These are phyloP conservation scores for Doryteuthis pealeii DNA, from an alignment of 1,140 invertebrate species.

Conservation along the genomic window DNA sequence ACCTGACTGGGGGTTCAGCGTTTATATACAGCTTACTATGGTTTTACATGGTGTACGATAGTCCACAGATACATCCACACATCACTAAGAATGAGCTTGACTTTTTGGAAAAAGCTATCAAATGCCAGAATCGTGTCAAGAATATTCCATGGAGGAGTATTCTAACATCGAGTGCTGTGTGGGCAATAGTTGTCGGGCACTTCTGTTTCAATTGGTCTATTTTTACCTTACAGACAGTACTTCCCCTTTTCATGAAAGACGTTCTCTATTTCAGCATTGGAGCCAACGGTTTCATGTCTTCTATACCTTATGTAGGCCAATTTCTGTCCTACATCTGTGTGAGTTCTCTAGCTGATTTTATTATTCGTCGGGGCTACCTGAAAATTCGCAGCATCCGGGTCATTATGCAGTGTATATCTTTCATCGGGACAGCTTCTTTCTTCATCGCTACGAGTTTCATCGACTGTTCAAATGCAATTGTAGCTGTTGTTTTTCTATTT, in stretches of 20 bases:
- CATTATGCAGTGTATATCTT: slow-evolving; percentile 61
- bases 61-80: neutral
- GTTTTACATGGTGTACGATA: neutral
- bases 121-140: slow-evolving; percentile 12
- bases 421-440: slow-evolving; percentile 16
- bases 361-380: slow-evolving; percentile 68
- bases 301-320: slow-evolving; percentile 85
- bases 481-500: slow-evolving; percentile 25
- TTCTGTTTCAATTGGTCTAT: slow-evolving; percentile 33
- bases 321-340: slow-evolving; percentile 73
- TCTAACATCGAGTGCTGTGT: slow-evolving; percentile 77
- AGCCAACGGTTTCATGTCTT: slow-evolving; percentile 81
- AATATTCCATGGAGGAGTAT: slow-evolving; percentile 70
- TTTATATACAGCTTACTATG: neutral
- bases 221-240: slow-evolving; percentile 20
- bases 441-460: slow-evolving; percentile 19
- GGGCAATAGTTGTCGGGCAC: slow-evolving; percentile 62
- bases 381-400: slow-evolving; percentile 58
- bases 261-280: slow-evolving; percentile 33
- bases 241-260: slow-evolving; percentile 36
- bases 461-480: slow-evolving; percentile 12
- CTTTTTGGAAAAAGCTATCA: neutral
- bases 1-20: slow-evolving; percentile 36
- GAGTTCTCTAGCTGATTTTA: slow-evolving; percentile 78
- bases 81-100: neutral